A percentile compares a stretch with the other conserved stretches of the same genome.
Conservation (phyloP, 2,888 invertebrate genomes). For the Blastobasis lacticolella region DNA sequence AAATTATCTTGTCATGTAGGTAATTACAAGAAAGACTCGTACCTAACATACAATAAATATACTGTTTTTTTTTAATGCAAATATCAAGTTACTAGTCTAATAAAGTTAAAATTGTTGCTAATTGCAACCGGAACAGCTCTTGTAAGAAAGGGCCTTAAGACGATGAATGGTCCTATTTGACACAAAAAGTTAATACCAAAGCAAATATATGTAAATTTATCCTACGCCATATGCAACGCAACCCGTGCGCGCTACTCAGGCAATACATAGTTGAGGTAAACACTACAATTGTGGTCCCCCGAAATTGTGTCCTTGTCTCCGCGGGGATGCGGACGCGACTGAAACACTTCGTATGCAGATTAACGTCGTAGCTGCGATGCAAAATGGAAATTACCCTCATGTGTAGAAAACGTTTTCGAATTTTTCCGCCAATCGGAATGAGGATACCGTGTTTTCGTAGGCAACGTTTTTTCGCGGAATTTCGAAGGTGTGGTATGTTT, state of each 20-base stretch:
- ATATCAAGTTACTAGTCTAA: not conserved
- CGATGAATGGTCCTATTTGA: too few relatives aligned
- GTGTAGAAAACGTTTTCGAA: constrained; percentile 8
- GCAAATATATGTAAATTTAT: too few relatives aligned
- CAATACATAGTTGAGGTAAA: constrained; percentile 13
- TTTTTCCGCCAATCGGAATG: constrained; percentile 19
- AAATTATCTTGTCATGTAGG: too few relatives aligned
- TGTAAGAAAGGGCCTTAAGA: not conserved
- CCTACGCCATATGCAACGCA: too few relatives aligned
- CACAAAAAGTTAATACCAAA: too few relatives aligned
- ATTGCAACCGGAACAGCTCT: not conserved
- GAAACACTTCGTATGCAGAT: constrained; percentile 36
- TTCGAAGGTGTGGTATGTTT: too few relatives aligned
- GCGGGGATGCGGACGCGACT: constrained; percentile 26
- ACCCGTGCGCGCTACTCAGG: too few relatives aligned
- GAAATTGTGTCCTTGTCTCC: constrained; percentile 27
- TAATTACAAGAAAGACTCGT: too few relatives aligned
- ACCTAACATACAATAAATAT: too few relatives aligned
- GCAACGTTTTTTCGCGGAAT: too few relatives aligned
- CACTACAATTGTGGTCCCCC: constrained; percentile 21
- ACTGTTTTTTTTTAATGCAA: too few relatives aligned
- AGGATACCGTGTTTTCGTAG: too few relatives aligned
- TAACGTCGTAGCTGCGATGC: constrained; percentile 21
- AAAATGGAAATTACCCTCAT: constrained; percentile 40
- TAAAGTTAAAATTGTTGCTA: not conserved